Base-by-base conservation (phyloP, 1,140 invertebrate genomes). In the Hycleus phaleratus region DNA sequence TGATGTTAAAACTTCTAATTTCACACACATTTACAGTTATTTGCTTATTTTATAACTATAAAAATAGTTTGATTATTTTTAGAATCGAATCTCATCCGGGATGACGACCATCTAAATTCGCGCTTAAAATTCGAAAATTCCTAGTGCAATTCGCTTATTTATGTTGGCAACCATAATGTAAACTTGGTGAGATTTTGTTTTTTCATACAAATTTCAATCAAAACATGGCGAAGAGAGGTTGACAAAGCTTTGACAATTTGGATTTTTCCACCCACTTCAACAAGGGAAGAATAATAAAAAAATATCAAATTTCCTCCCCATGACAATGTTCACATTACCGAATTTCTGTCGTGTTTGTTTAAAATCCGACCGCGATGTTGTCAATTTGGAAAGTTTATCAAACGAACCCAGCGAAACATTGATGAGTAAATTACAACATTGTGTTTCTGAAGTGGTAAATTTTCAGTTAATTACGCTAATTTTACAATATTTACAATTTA, bases 391-490 rank as follows among this genome's bases (percentile, higher is more conserved):
- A 18, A 62, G 69, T 44, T 68, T 69, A 44, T 61, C 69, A 48
- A 69, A 69, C 24, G 65, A 70, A 49, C 65, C 67, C 9, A 65
- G 53, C 38, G 68, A 68, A 62, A 65, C 64, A 10, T 56, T 70
- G 39, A 64, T 68, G 60, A 69, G 61, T 53, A 71, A 71, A 66
- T 57, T 71, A 26, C 61, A 64, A 55, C 60, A 63, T 18, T 71
- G 70, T 64, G 67, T 71, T 26, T 66, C 68, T n/a, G 70, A 70
- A 70, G 68, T 71, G 64, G 70, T 71, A 51, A 49, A 67, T 70
- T 63, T 61, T 60, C 63, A 61, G 61, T 62, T 56, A 47, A 32
- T 32, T 5, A 32, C 4, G 32, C 7, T 1, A 32, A 32, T 32
- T 32, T 32, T 5, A 32, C 32, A 7, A 32, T 5, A 38, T 51